phyloP scores from a whole-genome alignment of 1,140 invertebrate species.

The Ooceraea biroi region DNA sequence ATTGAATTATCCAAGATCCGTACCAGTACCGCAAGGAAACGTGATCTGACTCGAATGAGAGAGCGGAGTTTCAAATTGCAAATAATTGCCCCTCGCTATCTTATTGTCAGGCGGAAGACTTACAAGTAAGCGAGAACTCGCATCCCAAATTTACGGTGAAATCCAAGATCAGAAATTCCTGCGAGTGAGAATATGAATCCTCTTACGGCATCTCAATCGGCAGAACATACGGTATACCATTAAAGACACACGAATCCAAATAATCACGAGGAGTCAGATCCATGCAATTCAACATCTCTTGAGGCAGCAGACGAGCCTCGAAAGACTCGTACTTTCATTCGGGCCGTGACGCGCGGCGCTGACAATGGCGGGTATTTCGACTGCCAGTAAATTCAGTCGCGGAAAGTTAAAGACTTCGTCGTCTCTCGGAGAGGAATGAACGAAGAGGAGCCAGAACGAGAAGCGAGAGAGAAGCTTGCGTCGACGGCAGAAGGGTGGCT shows the following conservation, averaged over 20 bases:
- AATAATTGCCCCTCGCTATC: too few relatives aligned
- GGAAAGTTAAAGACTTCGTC: slow-evolving; percentile 56
- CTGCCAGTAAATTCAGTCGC: slow-evolving; percentile 56
- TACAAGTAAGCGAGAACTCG: too few relatives aligned
- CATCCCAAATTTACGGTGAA: too few relatives aligned
- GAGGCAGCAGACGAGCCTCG: not conserved
- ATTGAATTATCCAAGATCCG: not conserved
- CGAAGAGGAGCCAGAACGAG: slow-evolving; percentile 28
- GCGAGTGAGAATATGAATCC: too few relatives aligned
- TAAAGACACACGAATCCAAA: too few relatives aligned
- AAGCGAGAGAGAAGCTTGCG: not conserved
- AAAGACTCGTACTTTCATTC: slow-evolving; percentile 23
- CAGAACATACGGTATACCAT: too few relatives aligned
- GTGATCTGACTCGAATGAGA: not conserved
- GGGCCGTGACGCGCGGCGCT: slow-evolving; percentile 22
- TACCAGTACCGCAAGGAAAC: not conserved
- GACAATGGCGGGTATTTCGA: slow-evolving; percentile 55
- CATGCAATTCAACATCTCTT: not conserved
- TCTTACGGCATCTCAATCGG: too few relatives aligned
- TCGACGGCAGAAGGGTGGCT: slow-evolving; percentile 36
- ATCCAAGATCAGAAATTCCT: too few relatives aligned
- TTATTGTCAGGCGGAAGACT: too few relatives aligned
- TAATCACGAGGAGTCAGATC: not conserved
- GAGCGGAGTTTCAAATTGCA: too few relatives aligned
- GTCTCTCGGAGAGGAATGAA: not conserved